A percentile compares a stretch with the other conserved stretches of the same genome.
Conservation (phyloP, 2,113 vertebrate species). For the Microcebus ravelobensis region DNA sequence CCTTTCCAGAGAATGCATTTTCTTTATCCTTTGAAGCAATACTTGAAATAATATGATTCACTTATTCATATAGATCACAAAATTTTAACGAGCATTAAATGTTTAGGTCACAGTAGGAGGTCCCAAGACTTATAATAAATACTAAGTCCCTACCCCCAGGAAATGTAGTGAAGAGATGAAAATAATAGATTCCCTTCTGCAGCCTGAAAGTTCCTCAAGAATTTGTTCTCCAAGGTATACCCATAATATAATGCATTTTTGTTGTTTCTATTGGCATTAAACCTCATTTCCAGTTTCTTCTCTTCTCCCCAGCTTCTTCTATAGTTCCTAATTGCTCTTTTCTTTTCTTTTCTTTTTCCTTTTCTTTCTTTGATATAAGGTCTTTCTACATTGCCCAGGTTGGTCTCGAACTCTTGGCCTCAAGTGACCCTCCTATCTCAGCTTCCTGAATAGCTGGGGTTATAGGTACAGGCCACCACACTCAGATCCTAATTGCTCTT, state of each 20-base stretch:
- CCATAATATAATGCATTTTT: neutral
- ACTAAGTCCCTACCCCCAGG: neutral
- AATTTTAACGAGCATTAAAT: neutral
- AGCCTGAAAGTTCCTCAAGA: neutral
- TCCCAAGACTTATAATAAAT: neutral
- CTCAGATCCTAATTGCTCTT: neutral
- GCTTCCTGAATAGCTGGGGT: no score
- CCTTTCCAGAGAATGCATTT: neutral
- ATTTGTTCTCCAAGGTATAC: neutral
- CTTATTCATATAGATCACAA: neutral
- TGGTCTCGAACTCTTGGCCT: no score
- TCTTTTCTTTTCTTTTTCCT: neutral
- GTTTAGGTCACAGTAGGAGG: neutral
- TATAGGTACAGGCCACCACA: no score
- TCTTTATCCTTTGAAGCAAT: neutral
- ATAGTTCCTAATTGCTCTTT: neutral
- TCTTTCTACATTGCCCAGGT: no score
- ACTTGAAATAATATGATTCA: neutral
- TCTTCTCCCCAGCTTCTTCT: neutral
- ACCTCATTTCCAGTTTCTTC: neutral
- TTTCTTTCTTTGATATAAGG: no score
- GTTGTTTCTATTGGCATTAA: neutral
- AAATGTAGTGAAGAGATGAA: neutral
- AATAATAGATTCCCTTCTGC: neutral
- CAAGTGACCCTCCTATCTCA: no score